Conservation (phyloP, 2,113 vertebrate species). For the Romanogobio albipinnatus region DNA sequence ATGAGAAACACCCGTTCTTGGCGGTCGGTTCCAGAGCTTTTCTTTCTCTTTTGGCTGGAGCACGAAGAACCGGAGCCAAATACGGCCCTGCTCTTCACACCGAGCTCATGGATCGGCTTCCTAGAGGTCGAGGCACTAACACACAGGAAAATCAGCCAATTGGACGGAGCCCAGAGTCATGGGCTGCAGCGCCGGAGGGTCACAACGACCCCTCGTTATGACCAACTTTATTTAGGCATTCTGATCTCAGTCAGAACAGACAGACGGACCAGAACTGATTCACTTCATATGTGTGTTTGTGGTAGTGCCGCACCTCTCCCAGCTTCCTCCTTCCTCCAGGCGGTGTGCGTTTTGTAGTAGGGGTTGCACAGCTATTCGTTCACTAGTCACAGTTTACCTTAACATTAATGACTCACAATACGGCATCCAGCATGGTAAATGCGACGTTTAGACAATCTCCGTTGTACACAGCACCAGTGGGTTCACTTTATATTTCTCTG, state of each 20-base stretch:
- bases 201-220: not conserved
- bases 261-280: not conserved
- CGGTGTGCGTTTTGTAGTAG: not conserved
- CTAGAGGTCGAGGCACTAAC: slow-evolving; percentile 29
- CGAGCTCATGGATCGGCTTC: slow-evolving; percentile 18
- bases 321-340: not conserved
- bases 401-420: slow-evolving; percentile 52
- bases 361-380: not conserved
- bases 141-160: slow-evolving; percentile 26
- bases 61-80: slow-evolving; percentile 12
- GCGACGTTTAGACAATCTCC: not conserved
- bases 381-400: slow-evolving; percentile 41
- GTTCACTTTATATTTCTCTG: not conserved
- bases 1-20: slow-evolving; percentile 60
- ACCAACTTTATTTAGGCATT: not conserved
- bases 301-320: not conserved
- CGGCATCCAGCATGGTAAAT: not conserved
- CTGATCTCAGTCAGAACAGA: slow-evolving; percentile 12
- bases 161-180: slow-evolving; percentile 7
- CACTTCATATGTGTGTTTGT: slow-evolving; percentile 13
- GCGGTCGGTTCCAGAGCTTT: slow-evolving; percentile 15
- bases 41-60: slow-evolving; percentile 25
- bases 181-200: not conserved
- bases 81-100: slow-evolving; percentile 4
- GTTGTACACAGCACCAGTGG: not conserved